Evolutionary conservation across 2,797 vertebrate species (phyloP), one percentile per base, ranked within the genome.

Genomic region (Allobates femoralis): DNA sequence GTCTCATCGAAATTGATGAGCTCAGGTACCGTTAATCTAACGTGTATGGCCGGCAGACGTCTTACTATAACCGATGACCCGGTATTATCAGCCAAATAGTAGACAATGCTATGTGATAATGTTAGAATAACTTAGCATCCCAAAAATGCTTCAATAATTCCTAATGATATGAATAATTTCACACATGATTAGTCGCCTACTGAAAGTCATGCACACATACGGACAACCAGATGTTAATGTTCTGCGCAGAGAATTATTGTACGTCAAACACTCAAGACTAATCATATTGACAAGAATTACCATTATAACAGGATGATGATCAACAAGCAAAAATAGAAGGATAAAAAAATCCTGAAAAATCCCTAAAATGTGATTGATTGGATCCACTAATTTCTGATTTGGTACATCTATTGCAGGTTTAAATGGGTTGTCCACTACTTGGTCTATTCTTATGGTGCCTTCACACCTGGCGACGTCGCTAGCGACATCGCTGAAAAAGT

Each of bases 181-280:
- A 74, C 41, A 74, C 71, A 50, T 74, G 71, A 74, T 74, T 74
- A 74, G 71, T 74, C 71, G 23, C 50, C 71, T 74, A 46, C 41
- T 26, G 23, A 74, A 50, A 74, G 41, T 74, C 71, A 74, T 74
- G 71, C 71, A 74, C 23, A 50, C 67, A 71, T 10, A 69, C 41
- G 46, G 71, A 2, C 71, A 50, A 74, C 71, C 71, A 74, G 71
- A 74, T 74, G 71, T 26, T 71, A 71, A 71, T 71, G 21, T 41
- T 41, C 21, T 15, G 16, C 71, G 26, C 23, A 26, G 5, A 26
- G 12, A 74, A 50, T 74, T 71, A 71, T 71, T 37, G 32, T 41
- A 15, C 37, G n/a, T 74, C 34, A 41, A 50, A 23, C 41, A 7
- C 23, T 74, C 41, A 50, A 41, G 71, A 50, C 37, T 46, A 74